Base-by-base conservation (phyloP, 2,888 invertebrate genomes). In the Trichopria drosophilae region DNA sequence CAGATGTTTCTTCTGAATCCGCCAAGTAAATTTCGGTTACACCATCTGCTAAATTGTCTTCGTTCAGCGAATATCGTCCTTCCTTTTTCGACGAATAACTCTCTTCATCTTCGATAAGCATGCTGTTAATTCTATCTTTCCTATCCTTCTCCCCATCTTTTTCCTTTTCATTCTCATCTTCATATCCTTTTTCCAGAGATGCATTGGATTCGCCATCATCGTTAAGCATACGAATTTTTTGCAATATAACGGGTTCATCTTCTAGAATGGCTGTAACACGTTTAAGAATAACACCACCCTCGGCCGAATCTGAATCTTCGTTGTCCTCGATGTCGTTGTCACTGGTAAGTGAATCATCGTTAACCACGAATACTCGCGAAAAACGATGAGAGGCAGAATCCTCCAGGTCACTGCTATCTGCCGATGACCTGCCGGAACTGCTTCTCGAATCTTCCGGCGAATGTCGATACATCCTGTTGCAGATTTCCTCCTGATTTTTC, bases 291-390 rank as follows among this genome's bases (percentile, higher is more conserved):
- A 68, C 62, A 5, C 62, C 64, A 5, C 63, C 62, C 9, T 72
- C 68, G 2, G 65, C 63, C 0, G 68, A 69, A 29, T 69, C 72
- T 2, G 64, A 64, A 39, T 70, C 71, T 4, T 66, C 73, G 43
- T 69, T 71, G 26, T 74, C 73, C 24, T 70, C 74, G 44, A 72
- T 64, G 10, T 74, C 75, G 43, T 72, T 69, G 36, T 73, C 72
- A 50, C 75, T 74, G 4, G 67, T 71, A 15, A 71, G 57, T 0
- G 72, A 67, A 10, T 73, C 73, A 31, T 75, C 73, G 55, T 78
- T 78, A 1, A 78, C 75, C 1, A 77, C 74, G 43, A 77, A 76
- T 0, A 76, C 76, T 3, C 73, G 65, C 0, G 74, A 73, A 55
- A 76, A 77, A n/a, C 68, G 67, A 22, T 73, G 72, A 1, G 73